Evolutionary conservation across 1,140 invertebrate species (phyloP).

Genomic region (Heliconius eleuchia): DNA sequence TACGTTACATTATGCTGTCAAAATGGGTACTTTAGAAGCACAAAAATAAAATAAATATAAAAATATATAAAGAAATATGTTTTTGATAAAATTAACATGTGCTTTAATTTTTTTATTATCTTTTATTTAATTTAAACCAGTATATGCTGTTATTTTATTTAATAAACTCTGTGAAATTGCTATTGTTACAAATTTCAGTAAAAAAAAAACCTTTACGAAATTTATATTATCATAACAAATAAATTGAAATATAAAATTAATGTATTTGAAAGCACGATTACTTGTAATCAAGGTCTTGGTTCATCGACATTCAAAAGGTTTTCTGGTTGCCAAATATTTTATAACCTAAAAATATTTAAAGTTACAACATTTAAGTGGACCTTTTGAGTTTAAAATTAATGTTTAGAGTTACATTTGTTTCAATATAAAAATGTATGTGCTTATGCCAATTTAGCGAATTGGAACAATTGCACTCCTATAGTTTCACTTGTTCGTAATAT

Average conservation of each 20-base stretch:
- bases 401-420: too few species aligned
- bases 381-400: background rate
- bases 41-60: too few species aligned
- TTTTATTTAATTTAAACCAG: background rate
- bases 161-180: background rate
- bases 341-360: background rate
- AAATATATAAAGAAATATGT: too few species aligned
- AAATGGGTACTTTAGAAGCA: too few species aligned
- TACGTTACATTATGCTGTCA: too few species aligned
- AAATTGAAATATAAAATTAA: background rate
- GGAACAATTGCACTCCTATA: too few species aligned
- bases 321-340: slow-evolving; percentile 1
- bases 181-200: background rate
- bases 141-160: background rate
- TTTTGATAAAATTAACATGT: too few species aligned
- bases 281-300: background rate
- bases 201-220: background rate
- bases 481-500: too few species aligned
- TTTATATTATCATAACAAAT: background rate
- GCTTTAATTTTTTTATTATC: too few species aligned
- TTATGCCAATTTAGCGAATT: too few species aligned
- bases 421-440: too few species aligned
- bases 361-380: background rate
- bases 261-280: background rate
- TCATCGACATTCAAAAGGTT: background rate